Evolutionary conservation across 2,888 invertebrate genomes (phyloP), one percentile per base, ranked within the genome.

Genomic region (Tetranychus piercei): DNA sequence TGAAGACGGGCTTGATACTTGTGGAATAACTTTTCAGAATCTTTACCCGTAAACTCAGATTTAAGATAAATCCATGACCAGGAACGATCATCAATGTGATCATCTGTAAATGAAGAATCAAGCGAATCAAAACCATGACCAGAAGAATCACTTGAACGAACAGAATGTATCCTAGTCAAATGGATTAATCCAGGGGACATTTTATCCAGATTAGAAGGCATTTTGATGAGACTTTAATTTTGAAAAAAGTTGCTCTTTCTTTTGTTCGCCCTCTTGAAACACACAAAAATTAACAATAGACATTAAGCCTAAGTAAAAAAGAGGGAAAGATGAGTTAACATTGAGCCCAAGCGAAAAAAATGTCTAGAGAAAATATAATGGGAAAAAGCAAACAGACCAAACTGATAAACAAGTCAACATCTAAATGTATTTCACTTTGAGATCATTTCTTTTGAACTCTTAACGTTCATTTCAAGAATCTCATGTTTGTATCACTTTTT

Each of bases 1-100:
- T 79, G 79, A 9, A 79, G 72, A 34, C 78, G 73, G 0, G 76
- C 71, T 44, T 77, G 78, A 73, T 79, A 79, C 23, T 76, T 78
- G 23, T 75, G 74, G 71, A 79, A 79, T 22, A 79, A 67, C 45
- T 75, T 44, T 6, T 73, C 72, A 20, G 73, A 64, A 65, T 74
- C 73, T 70, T 74, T 76, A 9, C 65, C 15, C 23, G 70, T 74
- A 45, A 77, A 77, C 66, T 77, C 77, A 6, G 69, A n/a, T n/a
- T 74, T 66, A 20, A 77, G 69, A 72, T 72, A n/a, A 3, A 65
- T 76, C 70, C 76, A 73, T 34, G 70, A 72, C 77, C 77, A 77
- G 11, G 74, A 11, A 15, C 66, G 75, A 69, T 69, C 69, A 69
- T 69, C 69, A 22, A 20, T 69, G 18, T 22, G n/a, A 20, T 69